A percentile compares a stretch with the other conserved stretches of the same genome.
phyloP scores from a whole-genome alignment of 2,888 invertebrate genomes.

The Erpobdella octoculata region DNA sequence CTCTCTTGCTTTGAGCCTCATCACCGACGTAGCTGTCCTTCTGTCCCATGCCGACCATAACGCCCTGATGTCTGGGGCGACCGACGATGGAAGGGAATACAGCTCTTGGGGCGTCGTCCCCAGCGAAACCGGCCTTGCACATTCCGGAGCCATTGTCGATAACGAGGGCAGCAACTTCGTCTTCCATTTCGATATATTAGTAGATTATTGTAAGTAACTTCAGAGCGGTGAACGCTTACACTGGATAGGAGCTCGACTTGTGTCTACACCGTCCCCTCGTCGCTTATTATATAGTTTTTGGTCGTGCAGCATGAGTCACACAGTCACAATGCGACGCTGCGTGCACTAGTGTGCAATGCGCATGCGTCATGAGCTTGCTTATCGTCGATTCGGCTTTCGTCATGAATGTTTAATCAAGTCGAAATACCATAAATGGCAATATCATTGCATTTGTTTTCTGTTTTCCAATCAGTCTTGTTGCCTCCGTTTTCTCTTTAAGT shows the following conservation, averaged over 20 bases:
- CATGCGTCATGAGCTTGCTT: too few relatives aligned
- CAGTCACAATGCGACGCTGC: too few relatives aligned
- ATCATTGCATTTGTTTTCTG: too few relatives aligned
- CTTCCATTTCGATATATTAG: slow-evolving; percentile 20
- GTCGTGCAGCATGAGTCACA: not conserved
- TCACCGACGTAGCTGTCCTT: slow-evolving; percentile 47
- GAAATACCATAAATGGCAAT: too few relatives aligned
- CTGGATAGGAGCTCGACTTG: not conserved
- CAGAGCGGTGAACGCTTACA: not conserved
- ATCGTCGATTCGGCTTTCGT: too few relatives aligned
- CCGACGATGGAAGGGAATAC: slow-evolving; percentile 77
- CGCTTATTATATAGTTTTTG: not conserved
- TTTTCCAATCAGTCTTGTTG: too few relatives aligned
- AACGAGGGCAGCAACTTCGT: slow-evolving; percentile 57
- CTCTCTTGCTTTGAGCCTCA: slow-evolving; percentile 47
- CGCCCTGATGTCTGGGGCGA: slow-evolving; percentile 55
- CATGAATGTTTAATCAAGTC: too few relatives aligned
- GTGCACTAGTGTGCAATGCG: too few relatives aligned
- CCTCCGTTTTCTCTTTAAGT: too few relatives aligned
- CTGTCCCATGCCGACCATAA: slow-evolving; percentile 40
- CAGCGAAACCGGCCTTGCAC: slow-evolving; percentile 70
- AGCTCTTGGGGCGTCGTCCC: slow-evolving; percentile 68
- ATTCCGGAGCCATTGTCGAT: slow-evolving; percentile 59
- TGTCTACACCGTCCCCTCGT: not conserved
- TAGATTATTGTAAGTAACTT: not conserved